Conservation (phyloP, 2,888 invertebrate species). For the Thymelicus lineola region DNA sequence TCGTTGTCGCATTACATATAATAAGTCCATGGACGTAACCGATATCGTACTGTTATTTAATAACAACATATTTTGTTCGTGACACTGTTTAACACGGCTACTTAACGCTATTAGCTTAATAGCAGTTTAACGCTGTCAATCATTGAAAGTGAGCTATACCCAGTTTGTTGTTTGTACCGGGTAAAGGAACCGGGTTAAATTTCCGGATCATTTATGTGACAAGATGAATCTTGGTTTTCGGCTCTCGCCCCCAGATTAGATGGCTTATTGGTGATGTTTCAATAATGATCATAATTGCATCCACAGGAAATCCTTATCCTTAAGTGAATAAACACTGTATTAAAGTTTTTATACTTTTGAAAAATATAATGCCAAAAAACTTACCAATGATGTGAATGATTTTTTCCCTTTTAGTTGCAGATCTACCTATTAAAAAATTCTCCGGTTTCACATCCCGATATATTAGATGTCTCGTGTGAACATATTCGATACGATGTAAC, state of each 20-base stretch:
- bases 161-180: too few species aligned
- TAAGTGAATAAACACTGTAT: too few species aligned
- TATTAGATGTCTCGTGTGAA: constrained; percentile 99
- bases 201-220: too few species aligned
- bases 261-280: too few species aligned
- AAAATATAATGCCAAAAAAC: constrained; percentile 47
- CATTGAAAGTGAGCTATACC: too few species aligned
- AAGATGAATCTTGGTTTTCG: too few species aligned
- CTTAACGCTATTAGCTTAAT: background rate
- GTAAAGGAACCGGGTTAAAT: too few species aligned
- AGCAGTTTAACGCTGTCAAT: too few species aligned
- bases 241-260: too few species aligned
- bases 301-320: too few species aligned
- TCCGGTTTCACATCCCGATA: constrained; percentile 99
- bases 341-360: too few species aligned
- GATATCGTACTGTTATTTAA: constrained; percentile 16
- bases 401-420: constrained; percentile 98
- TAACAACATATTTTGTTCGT: background rate
- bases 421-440: constrained; percentile 99
- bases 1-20: constrained; percentile 19
- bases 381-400: constrained; percentile 99
- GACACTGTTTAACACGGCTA: background rate
- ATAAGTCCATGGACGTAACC: constrained; percentile 17
- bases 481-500: constrained; percentile 99
- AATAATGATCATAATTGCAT: too few species aligned